phyloP scores from a whole-genome alignment of 92 coral and sea anemone genomes.

The Epizoanthus rinbou region DNA sequence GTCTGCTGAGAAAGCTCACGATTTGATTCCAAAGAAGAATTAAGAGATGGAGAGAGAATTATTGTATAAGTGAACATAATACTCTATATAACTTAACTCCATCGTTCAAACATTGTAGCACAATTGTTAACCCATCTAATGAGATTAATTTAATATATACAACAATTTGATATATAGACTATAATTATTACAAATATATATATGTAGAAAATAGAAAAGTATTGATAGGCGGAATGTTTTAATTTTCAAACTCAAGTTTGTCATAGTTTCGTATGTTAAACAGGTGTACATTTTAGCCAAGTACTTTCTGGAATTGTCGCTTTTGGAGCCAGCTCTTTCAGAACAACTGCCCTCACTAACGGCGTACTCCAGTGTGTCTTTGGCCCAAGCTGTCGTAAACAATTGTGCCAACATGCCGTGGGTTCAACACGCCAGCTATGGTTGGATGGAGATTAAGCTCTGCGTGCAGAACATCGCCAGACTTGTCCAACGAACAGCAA shows the following conservation, averaged over 20 bases:
- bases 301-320: constrained; percentile 56
- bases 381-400: constrained; percentile 50
- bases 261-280: not conserved
- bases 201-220: no score
- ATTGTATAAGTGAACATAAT: no score
- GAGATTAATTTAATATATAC: no score
- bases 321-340: constrained; percentile 51
- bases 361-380: constrained; percentile 58
- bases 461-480: constrained; percentile 25
- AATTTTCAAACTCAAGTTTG: not conserved
- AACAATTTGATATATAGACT: no score
- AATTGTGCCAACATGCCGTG: constrained; percentile 40
- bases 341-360: constrained; percentile 58
- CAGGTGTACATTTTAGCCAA: constrained; percentile 56
- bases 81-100: no score
- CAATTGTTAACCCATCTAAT: no score
- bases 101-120: no score
- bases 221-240: not conserved
- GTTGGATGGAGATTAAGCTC: constrained; percentile 1
- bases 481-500: constrained; percentile 10
- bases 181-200: no score
- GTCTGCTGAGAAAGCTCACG: no score
- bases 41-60: no score
- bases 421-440: constrained; percentile 25
- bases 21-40: no score